Conservation (phyloP, 2,113 vertebrate genomes). For the Abramis brama region DNA sequence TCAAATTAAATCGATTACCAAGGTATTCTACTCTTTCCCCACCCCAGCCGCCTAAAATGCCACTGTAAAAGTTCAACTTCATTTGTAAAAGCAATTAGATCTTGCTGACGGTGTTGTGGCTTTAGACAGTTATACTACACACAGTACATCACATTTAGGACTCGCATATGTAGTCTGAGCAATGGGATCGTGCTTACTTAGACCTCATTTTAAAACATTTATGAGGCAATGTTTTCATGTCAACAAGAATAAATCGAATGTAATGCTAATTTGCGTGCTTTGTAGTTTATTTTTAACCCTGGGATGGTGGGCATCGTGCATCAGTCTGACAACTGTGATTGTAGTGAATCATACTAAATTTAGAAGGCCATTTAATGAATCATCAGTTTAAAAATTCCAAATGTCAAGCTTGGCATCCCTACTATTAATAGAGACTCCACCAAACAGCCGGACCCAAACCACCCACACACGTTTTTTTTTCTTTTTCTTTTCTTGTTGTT, state of each 20-base stretch:
- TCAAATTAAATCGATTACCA: conserved; percentile 21
- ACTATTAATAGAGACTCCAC: neutral
- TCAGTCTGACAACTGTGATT: conserved; percentile 9
- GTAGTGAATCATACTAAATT: neutral
- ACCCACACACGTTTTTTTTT: too few species aligned
- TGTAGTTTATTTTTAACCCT: conserved; percentile 12
- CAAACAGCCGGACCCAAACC: too few species aligned
- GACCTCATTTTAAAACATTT: neutral
- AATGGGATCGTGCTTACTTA: neutral
- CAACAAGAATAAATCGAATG: neutral
- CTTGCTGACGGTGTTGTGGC: neutral
- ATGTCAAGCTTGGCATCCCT: neutral
- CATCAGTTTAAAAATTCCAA: neutral
- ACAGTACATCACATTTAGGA: neutral
- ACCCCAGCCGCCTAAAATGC: neutral
- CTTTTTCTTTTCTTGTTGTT: neutral
- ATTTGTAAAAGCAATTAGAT: conserved; percentile 28
- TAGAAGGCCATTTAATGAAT: neutral
- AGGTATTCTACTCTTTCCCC: neutral
- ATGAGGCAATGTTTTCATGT: neutral
- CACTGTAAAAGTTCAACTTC: conserved; percentile 26
- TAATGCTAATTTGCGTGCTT: neutral
- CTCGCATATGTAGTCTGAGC: too few species aligned
- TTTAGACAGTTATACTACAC: neutral
- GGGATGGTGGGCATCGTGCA: neutral